Base-by-base conservation (phyloP, 2,797 vertebrate genomes). In the Gymnoscopelus microlampas region DNA sequence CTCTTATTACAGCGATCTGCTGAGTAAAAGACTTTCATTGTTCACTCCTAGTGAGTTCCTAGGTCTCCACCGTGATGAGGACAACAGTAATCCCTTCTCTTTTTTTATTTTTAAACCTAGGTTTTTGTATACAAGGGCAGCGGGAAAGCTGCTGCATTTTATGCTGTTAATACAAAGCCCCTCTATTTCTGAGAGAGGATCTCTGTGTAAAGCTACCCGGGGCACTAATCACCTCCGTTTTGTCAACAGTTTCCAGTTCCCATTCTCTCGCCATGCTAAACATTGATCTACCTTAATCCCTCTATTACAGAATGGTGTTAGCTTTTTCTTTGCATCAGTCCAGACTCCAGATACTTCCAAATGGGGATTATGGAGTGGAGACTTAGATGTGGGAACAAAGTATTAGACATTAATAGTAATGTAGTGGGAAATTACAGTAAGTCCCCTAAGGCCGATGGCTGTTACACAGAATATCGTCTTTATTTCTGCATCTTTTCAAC, bases 211-310 rank as follows among this genome's bases (percentile, higher is more conserved):
- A 29, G 62, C 82, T 64, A 29, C 26, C 53, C 24, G 14, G 0
- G 1, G 9, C 44, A 58, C 70, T 81, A 77, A 86, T 84, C 73
- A 62, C 72, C 54, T 70, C 29, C 53, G 71, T 77, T 84, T 63
- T 76, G 74, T 74, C 71, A 79, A 70, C 70, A 71, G 64, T 32
- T 78, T 9, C 10, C 39, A 61, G 59, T 7, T 60, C 62, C 53
- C 55, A 24, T 59, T 69, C 19, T 62, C 9, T 71, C 9, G 13
- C 24, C 63, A 67, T 71, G 49, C 58, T 59, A 71, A 66, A 32
- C 54, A 60, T 70, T 86, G 76, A 78, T 78, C 53, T 69, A 32
- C 60, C 56, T 56, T 77, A 77, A 79, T 84, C 44, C 79, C 2
- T 0, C 57, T 57, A 61, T 69, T 69, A 47, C 26, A 71, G 50